Percentiles rank a stretch among this genome's conserved stretches.
These are phyloP conservation scores for Alcis repandata DNA, from an alignment of 2,888 invertebrate species.

Conservation along the genomic window DNA sequence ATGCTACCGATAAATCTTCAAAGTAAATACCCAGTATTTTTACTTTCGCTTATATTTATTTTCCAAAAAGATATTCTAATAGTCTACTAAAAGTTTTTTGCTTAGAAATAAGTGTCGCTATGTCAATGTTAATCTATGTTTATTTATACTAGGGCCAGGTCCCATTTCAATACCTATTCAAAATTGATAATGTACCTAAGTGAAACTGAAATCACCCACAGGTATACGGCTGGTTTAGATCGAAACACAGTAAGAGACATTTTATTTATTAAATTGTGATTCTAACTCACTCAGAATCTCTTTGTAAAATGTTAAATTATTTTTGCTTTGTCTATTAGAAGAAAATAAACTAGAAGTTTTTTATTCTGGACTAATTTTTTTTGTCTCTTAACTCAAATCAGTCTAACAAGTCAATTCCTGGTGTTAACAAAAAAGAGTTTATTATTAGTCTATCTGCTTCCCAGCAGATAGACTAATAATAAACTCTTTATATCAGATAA, in stretches of 20 bases:
- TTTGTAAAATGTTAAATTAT: no score
- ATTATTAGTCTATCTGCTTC: no score
- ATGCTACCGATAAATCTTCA: not conserved
- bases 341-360: no score
- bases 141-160: not conserved
- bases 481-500: no score
- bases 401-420: no score
- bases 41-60: not conserved
- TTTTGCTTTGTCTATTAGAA: no score
- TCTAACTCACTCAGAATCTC: no score
- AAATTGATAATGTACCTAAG: constrained; percentile 11
- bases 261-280: not conserved
- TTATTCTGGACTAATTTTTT: no score
- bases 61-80: not conserved
- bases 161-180: constrained; percentile 9
- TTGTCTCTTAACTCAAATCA: no score
- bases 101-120: not conserved
- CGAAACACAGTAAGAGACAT: not conserved
- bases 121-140: constrained; percentile 6
- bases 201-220: constrained; percentile 14
- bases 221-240: not conserved
- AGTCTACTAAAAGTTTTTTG: not conserved
- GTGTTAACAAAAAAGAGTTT: no score
- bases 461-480: no score
- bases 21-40: not conserved